Evolutionary conservation across 2,797 vertebrate genomes (phyloP).

Genomic region (Momotus momota): DNA sequence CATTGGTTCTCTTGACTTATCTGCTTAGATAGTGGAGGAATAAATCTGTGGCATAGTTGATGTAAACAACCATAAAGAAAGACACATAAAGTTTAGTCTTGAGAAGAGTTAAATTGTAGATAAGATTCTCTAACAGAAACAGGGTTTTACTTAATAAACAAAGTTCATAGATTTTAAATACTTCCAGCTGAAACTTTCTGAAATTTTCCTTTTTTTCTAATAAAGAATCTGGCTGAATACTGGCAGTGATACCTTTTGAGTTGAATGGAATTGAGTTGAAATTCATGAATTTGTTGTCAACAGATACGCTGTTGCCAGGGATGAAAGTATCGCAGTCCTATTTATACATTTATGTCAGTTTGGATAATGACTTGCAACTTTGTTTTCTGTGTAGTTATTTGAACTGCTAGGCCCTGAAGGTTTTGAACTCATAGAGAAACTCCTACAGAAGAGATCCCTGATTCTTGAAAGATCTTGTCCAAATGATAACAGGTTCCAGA

Average conservation of each 20-base stretch:
- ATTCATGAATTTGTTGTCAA: not conserved
- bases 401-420: slow-evolving; percentile 94
- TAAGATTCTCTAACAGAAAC: not conserved
- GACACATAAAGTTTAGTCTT: not conserved
- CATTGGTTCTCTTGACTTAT: not conserved
- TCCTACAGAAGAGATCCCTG: slow-evolving; percentile 87
- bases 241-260: not conserved
- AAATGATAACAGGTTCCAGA: slow-evolving; percentile 81
- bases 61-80: not conserved
- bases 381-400: slow-evolving; percentile 84
- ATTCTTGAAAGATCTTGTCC: slow-evolving; percentile 87
- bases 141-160: not conserved
- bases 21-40: not conserved
- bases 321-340: not conserved
- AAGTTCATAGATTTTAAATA: not conserved
- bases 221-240: not conserved
- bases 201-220: not conserved
- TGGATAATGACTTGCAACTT: not conserved
- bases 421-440: slow-evolving; percentile 93
- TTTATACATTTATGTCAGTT: not conserved
- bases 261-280: not conserved
- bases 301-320: not conserved
- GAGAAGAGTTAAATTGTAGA: not conserved
- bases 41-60: not conserved
- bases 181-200: not conserved